Evolutionary conservation across 2,888 invertebrate genomes (phyloP).

Genomic region (Caenorhabditis angaria): DNA sequence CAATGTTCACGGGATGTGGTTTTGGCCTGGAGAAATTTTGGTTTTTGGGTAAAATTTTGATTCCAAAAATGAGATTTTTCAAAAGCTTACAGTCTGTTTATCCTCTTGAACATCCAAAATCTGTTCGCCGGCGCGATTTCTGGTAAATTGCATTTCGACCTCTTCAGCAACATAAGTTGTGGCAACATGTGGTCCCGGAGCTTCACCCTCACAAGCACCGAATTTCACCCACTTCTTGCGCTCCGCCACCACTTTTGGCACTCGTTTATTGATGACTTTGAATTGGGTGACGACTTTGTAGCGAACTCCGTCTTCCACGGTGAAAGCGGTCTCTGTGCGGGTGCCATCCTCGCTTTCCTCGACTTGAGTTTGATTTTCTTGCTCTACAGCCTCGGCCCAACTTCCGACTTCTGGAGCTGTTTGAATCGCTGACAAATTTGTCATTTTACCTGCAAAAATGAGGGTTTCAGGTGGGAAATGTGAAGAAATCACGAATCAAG

Average conservation of each 20-base stretch:
- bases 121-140: slow-evolving; percentile 70
- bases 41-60: not conserved
- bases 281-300: slow-evolving; percentile 79
- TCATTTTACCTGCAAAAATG: slow-evolving; percentile 25
- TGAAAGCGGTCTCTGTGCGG: slow-evolving; percentile 58
- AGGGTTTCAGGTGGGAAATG: not conserved
- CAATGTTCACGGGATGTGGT: slow-evolving; percentile 63
- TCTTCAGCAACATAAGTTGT: slow-evolving; percentile 95
- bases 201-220: slow-evolving; percentile 88
- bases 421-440: slow-evolving; percentile 28
- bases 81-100: slow-evolving; percentile 25
- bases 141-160: slow-evolving; percentile 84
- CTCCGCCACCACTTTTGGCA: slow-evolving; percentile 84
- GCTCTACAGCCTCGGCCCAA: slow-evolving; percentile 67
- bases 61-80: not conserved
- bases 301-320: slow-evolving; percentile 51
- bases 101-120: slow-evolving; percentile 74
- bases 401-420: slow-evolving; percentile 57
- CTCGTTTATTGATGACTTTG: slow-evolving; percentile 78
- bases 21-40: slow-evolving; percentile 40
- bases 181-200: slow-evolving; percentile 92
- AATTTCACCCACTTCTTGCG: slow-evolving; percentile 94
- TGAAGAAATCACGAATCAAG: not conserved
- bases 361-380: slow-evolving; percentile 49
- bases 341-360: slow-evolving; percentile 52